These are phyloP conservation scores for Chaitophorus viminalis DNA, from an alignment of 2,888 invertebrate genomes.

Conservation along the genomic window DNA sequence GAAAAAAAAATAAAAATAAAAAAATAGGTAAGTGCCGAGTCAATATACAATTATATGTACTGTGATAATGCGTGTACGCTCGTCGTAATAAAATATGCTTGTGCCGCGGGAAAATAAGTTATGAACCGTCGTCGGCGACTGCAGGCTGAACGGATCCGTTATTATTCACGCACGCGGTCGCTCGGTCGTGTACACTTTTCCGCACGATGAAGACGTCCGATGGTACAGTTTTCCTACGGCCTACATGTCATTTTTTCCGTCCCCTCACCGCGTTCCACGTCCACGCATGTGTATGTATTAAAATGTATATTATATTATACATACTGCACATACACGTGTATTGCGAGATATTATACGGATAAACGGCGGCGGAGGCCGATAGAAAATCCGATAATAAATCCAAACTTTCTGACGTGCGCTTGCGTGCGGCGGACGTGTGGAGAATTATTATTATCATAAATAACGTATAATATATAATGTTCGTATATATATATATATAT, in stretches of 20 bases:
- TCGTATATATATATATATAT: neutral
- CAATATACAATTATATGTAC: no score
- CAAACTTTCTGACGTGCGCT: slow-evolving; percentile 51
- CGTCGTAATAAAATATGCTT: neutral
- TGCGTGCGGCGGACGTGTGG: slow-evolving; percentile 36
- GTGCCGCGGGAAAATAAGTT: neutral
- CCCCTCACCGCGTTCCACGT: neutral
- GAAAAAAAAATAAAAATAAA: no score
- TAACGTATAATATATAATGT: slow-evolving; percentile 2
- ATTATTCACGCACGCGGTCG: neutral
- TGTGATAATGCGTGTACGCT: no score
- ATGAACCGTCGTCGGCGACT: no score
- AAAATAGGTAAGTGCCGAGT: no score
- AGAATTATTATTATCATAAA: slow-evolving; percentile 55
- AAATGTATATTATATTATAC: neutral
- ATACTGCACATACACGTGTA: no score
- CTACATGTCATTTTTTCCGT: neutral
- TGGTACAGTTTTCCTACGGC: neutral
- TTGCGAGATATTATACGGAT: neutral
- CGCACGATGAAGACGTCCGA: slow-evolving; percentile 36
- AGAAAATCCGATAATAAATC: slow-evolving; percentile 52
- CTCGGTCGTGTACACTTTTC: slow-evolving; percentile 35
- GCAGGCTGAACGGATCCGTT: neutral
- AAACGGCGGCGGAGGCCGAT: slow-evolving; percentile 29
- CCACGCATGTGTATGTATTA: neutral